Evolutionary conservation across 1,140 invertebrate genomes (phyloP).

Genomic region (Scaptomyza pallida): DNA sequence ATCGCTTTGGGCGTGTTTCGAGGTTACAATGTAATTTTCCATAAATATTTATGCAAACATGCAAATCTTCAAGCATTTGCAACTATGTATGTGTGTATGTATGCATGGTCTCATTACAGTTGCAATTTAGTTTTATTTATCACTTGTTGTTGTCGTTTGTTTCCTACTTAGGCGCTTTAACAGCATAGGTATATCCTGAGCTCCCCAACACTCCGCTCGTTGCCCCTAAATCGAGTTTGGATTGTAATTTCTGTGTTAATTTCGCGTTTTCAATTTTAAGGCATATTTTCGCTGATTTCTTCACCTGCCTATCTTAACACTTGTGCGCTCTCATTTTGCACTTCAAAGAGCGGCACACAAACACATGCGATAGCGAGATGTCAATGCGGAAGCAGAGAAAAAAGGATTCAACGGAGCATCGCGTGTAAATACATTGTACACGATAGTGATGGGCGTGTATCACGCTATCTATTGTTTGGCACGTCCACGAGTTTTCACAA

Average conservation of each 20-base stretch:
- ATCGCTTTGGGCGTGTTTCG: slow-evolving; percentile 45
- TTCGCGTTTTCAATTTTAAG: slow-evolving; percentile 6
- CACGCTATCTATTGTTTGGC: neutral
- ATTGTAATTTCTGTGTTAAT: slow-evolving; percentile 13
- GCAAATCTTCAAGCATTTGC: neutral
- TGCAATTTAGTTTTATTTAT: slow-evolving; percentile 31
- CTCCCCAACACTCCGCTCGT: neutral
- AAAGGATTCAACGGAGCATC: slow-evolving; percentile 30
- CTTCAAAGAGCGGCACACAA: slow-evolving; percentile 7
- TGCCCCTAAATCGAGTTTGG: neutral
- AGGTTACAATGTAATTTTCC: slow-evolving; percentile 5
- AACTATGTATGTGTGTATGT: no score
- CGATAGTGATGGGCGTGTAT: neutral
- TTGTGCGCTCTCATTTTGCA: slow-evolving; percentile 11
- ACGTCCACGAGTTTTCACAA: no score
- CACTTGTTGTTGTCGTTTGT: slow-evolving; percentile 29
- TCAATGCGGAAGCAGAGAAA: slow-evolving; percentile 18
- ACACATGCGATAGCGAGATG: slow-evolving; percentile 10
- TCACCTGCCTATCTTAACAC: neutral
- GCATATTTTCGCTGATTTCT: slow-evolving; percentile 12
- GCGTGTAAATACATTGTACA: slow-evolving; percentile 12
- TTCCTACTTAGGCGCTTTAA: neutral
- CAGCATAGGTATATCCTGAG: neutral
- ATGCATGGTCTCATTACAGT: slow-evolving; percentile 14
- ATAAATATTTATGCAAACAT: slow-evolving; percentile 12